phyloP scores from a whole-genome alignment of 92 coral and sea anemone genomes.

The Siderastrea radians region DNA sequence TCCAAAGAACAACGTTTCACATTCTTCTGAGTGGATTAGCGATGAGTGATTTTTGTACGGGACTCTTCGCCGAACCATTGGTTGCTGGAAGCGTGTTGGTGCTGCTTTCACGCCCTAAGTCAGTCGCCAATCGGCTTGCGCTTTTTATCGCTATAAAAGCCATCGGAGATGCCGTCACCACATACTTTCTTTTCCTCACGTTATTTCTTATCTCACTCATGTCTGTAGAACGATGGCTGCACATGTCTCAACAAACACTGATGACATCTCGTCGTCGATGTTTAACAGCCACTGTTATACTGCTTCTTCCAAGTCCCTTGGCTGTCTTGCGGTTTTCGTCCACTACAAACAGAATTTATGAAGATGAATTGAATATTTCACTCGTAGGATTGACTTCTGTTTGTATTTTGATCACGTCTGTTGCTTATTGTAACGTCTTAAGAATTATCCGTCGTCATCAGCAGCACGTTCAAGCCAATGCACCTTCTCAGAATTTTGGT shows the following conservation, averaged over 20 bases:
- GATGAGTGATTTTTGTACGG: neutral
- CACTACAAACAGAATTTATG: neutral
- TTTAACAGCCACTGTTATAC: neutral
- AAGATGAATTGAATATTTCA: neutral
- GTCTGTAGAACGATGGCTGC: constrained; percentile 19
- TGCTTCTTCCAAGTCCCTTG: neutral
- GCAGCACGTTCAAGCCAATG: neutral
- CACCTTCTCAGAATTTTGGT: neutral
- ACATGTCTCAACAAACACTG: constrained; percentile 10
- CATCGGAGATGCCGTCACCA: neutral
- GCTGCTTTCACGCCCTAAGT: too few species aligned
- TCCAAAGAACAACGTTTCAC: constrained; percentile 1
- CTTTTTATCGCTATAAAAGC: too few species aligned
- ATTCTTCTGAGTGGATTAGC: constrained; percentile 29
- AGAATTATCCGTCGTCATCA: neutral
- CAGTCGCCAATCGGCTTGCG: too few species aligned
- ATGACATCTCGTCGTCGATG: neutral
- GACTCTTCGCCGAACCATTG: constrained; percentile 4
- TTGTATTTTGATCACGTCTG: neutral
- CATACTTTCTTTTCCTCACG: neutral
- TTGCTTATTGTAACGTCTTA: constrained; percentile 17
- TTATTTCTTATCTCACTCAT: neutral
- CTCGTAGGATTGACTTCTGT: neutral
- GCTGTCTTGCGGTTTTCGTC: neutral
- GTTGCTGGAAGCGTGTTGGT: neutral